Conservation (phyloP, 2,797 vertebrate species). For the Varecia variegata region DNA sequence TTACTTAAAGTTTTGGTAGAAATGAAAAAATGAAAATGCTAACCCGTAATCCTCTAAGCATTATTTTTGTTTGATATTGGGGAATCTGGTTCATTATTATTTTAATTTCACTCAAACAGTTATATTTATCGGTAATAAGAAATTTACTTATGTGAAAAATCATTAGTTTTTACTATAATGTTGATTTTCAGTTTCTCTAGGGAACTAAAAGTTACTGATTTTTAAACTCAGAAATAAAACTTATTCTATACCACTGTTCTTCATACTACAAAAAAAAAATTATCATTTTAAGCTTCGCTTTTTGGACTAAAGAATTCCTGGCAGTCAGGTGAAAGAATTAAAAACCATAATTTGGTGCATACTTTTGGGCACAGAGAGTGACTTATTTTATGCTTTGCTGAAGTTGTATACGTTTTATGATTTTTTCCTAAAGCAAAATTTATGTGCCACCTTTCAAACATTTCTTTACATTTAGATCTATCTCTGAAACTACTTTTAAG, state of each 20-base stretch:
- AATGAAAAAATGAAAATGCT: conserved; percentile 47
- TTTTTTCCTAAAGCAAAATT: conserved; percentile 33
- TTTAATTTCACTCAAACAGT: background rate
- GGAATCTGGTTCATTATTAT: conserved; percentile 18
- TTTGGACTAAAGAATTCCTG: conserved; percentile 27
- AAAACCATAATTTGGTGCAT: conserved; percentile 15
- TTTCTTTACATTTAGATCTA: conserved; percentile 30
- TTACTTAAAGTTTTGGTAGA: conserved; percentile 20
- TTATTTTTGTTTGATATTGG: conserved; percentile 45
- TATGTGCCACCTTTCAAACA: background rate
- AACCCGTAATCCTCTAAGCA: background rate
- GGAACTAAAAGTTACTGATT: conserved; percentile 45
- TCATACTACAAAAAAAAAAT: background rate
- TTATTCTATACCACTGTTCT: background rate
- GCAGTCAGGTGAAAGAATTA: background rate
- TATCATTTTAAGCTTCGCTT: conserved; percentile 8
- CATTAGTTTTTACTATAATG: conserved; percentile 26
- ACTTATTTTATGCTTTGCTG: conserved; percentile 32
- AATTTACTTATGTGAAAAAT: conserved; percentile 51
- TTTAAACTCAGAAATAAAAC: conserved; percentile 50
- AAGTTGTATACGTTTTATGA: background rate
- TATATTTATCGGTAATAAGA: conserved; percentile 43
- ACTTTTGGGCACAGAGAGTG: background rate
- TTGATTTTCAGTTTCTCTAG: conserved; percentile 45
- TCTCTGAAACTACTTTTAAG: conserved; percentile 46